Evolutionary conservation across 2,888 invertebrate genomes (phyloP).

Genomic region (Apoda limacodes): DNA sequence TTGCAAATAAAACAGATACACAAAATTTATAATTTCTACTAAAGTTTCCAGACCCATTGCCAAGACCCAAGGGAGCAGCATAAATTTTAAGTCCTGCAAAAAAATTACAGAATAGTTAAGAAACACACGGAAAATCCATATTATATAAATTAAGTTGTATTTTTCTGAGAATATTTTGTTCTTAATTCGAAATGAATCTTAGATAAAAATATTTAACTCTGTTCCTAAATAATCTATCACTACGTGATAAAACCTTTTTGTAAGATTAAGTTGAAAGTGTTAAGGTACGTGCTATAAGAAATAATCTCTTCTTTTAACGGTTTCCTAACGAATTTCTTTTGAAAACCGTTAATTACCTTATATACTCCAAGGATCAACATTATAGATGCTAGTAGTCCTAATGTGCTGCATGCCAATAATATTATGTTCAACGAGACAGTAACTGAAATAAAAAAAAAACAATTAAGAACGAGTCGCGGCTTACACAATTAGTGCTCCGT

Average conservation of each 20-base stretch:
- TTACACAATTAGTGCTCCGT: no score
- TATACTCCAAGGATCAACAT: conserved; percentile 77
- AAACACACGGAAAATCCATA: background rate
- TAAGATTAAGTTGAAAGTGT: no score
- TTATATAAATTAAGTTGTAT: background rate
- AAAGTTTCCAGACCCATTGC: conserved; percentile 74
- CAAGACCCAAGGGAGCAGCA: conserved; percentile 82
- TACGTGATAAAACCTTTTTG: no score
- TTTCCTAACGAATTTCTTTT: background rate
- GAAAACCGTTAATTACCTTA: conserved; percentile 72
- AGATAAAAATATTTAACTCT: no score
- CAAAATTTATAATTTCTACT: conserved; percentile 75
- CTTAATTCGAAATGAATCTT: no score
- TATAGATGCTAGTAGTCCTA: conserved; percentile 76
- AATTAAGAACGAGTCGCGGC: no score
- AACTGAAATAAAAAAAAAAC: conserved; percentile 65
- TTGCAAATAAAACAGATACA: conserved; percentile 74
- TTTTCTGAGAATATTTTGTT: no score
- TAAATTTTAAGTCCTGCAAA: conserved; percentile 75
- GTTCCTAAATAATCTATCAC: no score
- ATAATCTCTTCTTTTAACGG: no score
- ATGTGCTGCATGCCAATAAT: conserved; percentile 74
- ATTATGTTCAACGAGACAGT: conserved; percentile 78
- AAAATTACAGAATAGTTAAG: conserved; percentile 16
- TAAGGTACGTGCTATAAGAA: no score